Base-by-base conservation (phyloP, 2,797 vertebrate species). In the Takifugu ocellatus region DNA sequence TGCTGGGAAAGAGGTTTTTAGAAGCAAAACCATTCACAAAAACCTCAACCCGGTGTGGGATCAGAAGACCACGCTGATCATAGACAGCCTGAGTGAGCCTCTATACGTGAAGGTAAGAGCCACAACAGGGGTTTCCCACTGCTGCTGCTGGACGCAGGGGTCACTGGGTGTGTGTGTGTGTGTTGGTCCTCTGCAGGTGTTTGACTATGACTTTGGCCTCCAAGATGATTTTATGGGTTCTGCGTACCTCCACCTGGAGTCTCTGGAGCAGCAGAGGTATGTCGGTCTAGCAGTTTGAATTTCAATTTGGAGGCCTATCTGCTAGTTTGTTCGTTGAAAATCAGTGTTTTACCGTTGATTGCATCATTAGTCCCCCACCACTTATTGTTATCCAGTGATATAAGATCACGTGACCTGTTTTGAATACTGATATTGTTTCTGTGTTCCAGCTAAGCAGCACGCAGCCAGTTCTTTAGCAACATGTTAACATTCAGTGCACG, bases 201-300 rank as follows among this genome's bases (percentile, higher is more conserved):
- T 96, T 85, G 96, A 98, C 79, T 97, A 97, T 78, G 96, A 98
- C 83, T 97, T 98, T 55, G 93, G 93, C 16, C 88, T 94, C 46
- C 95, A 95, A n/a, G 96, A 98, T 72, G 95, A 98, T 81, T 98
- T 98, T 60, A 98, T 98, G 90, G 96, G 95, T 6, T 96, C 94
- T 0, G 93, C 94, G 0, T 91, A 92, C 80, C 87, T 98, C 49
- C 87, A 95, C 75, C 88, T 98, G 52, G 88, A 89, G 29, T 91
- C 94, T 5, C 25, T 98, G 69, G 94, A 95, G 68, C 90, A 94
- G 56, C 92, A 93, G 63, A 95, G 92, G 95, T 97, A 74, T n/a
- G 61, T 59, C 26, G 17, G 1, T 9, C 29, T 6, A 3, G 12
- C 2, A 12, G 8, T 7, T 1, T 6, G 26, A 27, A 8, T 10